phyloP scores from a whole-genome alignment of 2,888 invertebrate species.

The Cephus sareptanus region DNA sequence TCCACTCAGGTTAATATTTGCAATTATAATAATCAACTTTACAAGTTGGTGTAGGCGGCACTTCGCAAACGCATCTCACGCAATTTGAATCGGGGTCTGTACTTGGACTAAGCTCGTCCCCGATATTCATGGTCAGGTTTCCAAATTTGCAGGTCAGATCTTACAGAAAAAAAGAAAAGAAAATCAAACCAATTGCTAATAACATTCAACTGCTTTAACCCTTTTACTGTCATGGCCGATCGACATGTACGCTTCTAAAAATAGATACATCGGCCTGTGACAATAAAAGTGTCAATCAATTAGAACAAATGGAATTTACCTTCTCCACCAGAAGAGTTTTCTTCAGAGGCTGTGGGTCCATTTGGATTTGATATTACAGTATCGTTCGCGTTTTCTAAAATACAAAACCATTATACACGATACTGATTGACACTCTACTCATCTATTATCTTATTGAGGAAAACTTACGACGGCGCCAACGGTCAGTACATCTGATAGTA shows the following conservation, averaged over 20 bases:
- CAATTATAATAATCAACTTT: slow-evolving; percentile 20
- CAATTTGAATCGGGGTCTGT: slow-evolving; percentile 39
- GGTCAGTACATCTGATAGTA: slow-evolving; percentile 28
- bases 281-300: too few species aligned
- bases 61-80: slow-evolving; percentile 50
- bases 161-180: slow-evolving; percentile 13
- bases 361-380: slow-evolving; percentile 2
- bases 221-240: too few species aligned
- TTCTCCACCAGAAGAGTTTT: too few species aligned
- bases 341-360: background rate
- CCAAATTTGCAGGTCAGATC: slow-evolving; percentile 43
- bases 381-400: slow-evolving; percentile 41
- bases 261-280: too few species aligned
- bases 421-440: too few species aligned
- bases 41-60: slow-evolving; percentile 41
- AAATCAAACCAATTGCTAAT: too few species aligned
- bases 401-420: background rate
- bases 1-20: slow-evolving; percentile 8
- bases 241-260: too few species aligned
- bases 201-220: too few species aligned
- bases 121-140: slow-evolving; percentile 39
- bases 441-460: background rate
- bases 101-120: slow-evolving; percentile 43
- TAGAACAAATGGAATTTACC: too few species aligned
- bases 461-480: slow-evolving; percentile 52